Evolutionary conservation across 2,113 vertebrate species (phyloP), one percentile per base, ranked within the genome.

Genomic region (Oncorhynchus nerka): DNA sequence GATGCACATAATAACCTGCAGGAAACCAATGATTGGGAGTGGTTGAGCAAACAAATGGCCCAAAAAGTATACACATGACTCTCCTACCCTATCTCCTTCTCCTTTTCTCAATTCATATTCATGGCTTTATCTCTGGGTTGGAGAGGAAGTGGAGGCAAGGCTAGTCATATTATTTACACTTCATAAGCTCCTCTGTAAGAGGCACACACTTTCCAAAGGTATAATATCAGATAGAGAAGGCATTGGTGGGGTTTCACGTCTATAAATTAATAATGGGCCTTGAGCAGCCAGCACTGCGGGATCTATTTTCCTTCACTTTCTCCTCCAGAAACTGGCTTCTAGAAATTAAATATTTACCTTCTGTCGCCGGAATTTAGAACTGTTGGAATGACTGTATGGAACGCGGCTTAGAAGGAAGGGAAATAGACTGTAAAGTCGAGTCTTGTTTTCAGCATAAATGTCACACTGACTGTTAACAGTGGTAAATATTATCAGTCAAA

Each of bases 241-340:
- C 86, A 83, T 80, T 88, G 84, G 88, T 87, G 83, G 81, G 79
- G 80, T 88, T 93, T 89, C 88, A 88, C 71, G 79, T 80, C 82
- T 75, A 89, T 93, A 91, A 90, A 93, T 92, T 88, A 94, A 91
- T 94, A 89, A 93, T 93, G 88, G 81, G 87, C 88, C 90, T 89
- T 79, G 88, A 91, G 88, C 85, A 83, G 87, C 83, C 15, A 74
- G 83, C 85, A 78, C 78, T 81, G 88, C 81, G 70, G 86, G 85
- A 89, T 83, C 81, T 82, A 87, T 84, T 89, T 86, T 75, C 77
- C 86, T 86, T 70, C 84, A 83, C 79, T 86, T 75, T 77, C 86
- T 86, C 73, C 85, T 84, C 79, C 77, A 86, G 81, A 89, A 89
- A 84, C 78, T 48, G 74, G 79, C 81, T 88, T 75, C 77, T 81